Evolutionary conservation across 1,140 invertebrate species (phyloP), one percentile per base, ranked within the genome.

Genomic region (Solenopsis invicta): DNA sequence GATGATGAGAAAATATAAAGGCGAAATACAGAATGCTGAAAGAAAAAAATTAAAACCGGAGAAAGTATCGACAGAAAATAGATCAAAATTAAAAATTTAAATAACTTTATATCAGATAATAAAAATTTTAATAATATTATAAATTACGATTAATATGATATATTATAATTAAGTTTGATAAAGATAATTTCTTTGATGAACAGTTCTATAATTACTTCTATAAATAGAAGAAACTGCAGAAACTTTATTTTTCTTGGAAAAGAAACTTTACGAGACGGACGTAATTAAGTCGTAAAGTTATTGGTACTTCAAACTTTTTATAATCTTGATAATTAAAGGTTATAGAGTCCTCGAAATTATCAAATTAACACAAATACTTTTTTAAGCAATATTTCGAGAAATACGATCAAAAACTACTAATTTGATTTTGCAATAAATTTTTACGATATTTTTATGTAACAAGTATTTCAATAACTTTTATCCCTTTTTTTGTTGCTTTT

Each of bases 271-370:
- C 37, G 4, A 67, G 37, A 75, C 18, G 50, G 29, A 52, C 12
- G 48, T 54, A 56, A 75, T 56, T 75, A 54, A 56, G 52, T 75
- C 50, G 37, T 56, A 75, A 75, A 75, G 29, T 52, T 75, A 52
- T 56, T 37, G n/a, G 12, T 75, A 37, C 29, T 75, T 54, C 2
- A 37, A 75, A 54, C 8, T 75, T 74, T 54, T 75, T 56, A 75
- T 56, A 75, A 18, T 52, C 52, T n/a, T 41, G n/a, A 9, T 54
- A 56, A 56, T 34, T 75, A 54, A 34, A 37, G 4, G n/a, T 67
- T 52, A 72, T 52, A n/a, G 4, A 72, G 9, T 13, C 1, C 0
- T 52, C 1, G 10, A 21, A 67, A n/a, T 66, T n/a, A 66, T 0
- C 18, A 37, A 56, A 37, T 2, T 5, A 37, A 5, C 18, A n/a